Base-by-base conservation (phyloP, 1,140 invertebrate species). In the Tetragonula clypearis region DNA sequence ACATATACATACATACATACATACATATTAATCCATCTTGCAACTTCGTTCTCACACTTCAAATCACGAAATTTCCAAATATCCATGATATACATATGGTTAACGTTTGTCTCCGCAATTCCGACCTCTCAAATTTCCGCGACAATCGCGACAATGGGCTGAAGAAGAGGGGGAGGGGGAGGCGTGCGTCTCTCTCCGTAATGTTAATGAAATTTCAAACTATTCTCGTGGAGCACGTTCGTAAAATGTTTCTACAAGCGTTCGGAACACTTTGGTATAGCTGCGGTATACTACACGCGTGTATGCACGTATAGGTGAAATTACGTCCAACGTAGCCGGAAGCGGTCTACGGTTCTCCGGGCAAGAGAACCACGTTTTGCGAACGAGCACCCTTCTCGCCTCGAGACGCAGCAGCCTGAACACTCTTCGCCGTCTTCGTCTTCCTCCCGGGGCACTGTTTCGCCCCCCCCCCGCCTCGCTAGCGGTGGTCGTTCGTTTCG, bases 331-430 rank as follows among this genome's bases (percentile, higher is more conserved):
- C 81, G 30, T 83, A 69, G 62, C 58, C 71, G 49, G 15, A 58
- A 41, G 58, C 80, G 49, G 14, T 75, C 55, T 35, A 11, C 56
- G 41, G 23, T 65, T 66, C 60, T 11, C 19, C 4, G 19, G 41
- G 5, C 19, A 56, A 49, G 75, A 49, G 75, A 53, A 35, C 56
- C 76, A 55, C 82, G 82, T 79, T 84, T 72, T 72, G 76, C 76
- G 55, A 79, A 26, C 68, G 68, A 84, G 66, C 68, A 60, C 77
- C 65, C 76, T 79, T 65, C 76, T 35, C 58, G 74, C 66, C 74
- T 69, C 65, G 65, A 77, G 82, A 69, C 73, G 41, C 75, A 21
- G 66, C 53, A 73, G 15, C 35, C 17, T n/a, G 65, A 62, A 80
- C 78, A 2, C 71, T 49, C 49, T 14, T 30, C 14, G 11, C 30